phyloP scores from a whole-genome alignment of 2,797 vertebrate genomes.

The Mormyrus hasselquistii region DNA sequence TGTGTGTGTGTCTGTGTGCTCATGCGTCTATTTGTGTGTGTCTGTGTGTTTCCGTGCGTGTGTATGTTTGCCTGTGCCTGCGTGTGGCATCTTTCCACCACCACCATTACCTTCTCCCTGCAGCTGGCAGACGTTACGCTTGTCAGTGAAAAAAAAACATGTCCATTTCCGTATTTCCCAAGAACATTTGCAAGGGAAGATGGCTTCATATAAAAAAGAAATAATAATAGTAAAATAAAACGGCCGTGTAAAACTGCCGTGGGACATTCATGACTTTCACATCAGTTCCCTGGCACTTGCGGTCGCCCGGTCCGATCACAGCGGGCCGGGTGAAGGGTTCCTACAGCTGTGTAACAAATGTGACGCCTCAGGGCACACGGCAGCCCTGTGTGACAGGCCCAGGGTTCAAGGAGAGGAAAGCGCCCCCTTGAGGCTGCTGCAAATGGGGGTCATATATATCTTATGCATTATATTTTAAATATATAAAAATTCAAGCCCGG shows the following conservation, averaged over 20 bases:
- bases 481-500: background rate
- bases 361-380: background rate
- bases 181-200: background rate
- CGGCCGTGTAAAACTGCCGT: background rate
- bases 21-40: background rate
- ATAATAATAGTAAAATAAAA: background rate
- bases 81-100: background rate
- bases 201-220: background rate
- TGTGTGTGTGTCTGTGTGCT: background rate
- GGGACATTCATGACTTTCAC: background rate
- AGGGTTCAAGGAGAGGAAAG: constrained; percentile 43
- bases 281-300: background rate
- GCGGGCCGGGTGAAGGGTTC: background rate
- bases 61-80: background rate
- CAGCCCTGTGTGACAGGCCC: constrained; percentile 26
- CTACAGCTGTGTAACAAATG: background rate
- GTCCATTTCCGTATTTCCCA: background rate
- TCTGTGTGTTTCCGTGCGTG: background rate
- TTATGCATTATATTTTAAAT: background rate
- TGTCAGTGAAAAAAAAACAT: background rate
- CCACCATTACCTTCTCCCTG: background rate
- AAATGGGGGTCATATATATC: constrained; percentile 28
- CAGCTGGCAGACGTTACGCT: background rate
- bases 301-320: background rate
- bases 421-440: constrained; percentile 60